A percentile compares a stretch with the other conserved stretches of the same genome.
Conservation (phyloP, 2,888 invertebrate genomes). For the Trichopria drosophilae region DNA sequence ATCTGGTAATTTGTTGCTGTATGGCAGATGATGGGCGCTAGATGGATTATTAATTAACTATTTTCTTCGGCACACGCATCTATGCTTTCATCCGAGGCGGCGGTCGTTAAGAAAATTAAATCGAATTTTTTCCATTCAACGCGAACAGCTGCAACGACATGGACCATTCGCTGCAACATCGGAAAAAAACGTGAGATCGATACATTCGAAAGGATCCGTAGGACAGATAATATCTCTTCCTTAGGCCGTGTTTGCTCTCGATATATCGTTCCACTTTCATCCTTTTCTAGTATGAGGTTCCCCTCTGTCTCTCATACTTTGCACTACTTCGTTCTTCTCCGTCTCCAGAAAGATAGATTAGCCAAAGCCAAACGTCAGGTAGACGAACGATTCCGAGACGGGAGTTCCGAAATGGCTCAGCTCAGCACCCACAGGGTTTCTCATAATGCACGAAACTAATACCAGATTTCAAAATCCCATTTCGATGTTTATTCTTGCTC, state of each 20-base stretch:
- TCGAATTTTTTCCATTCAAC: constrained; percentile 35
- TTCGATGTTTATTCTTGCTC: background rate
- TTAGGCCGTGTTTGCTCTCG: constrained; percentile 32
- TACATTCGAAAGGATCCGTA: constrained; percentile 47
- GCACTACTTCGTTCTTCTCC: constrained; percentile 19
- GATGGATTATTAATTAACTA: too few relatives aligned
- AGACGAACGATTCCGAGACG: constrained; percentile 36
- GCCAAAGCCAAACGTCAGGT: constrained; percentile 50
- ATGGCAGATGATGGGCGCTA: too few relatives aligned
- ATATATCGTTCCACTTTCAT: constrained; percentile 3
- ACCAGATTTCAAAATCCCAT: background rate
- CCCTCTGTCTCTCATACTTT: constrained; percentile 21
- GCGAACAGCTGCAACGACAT: constrained; percentile 37
- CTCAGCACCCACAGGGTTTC: constrained; percentile 35
- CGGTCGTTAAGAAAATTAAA: constrained; percentile 29
- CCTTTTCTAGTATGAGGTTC: constrained; percentile 24
- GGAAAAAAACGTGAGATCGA: constrained; percentile 28
- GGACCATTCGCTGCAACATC: constrained; percentile 18
- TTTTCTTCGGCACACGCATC: constrained; percentile 8
- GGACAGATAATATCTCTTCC: constrained; percentile 51
- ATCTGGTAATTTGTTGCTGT: too few relatives aligned
- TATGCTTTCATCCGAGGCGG: too few relatives aligned
- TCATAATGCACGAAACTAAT: constrained; percentile 19
- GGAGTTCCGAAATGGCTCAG: constrained; percentile 19
- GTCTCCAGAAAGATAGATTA: constrained; percentile 36